Evolutionary conservation across 2,113 vertebrate species (phyloP), one percentile per base, ranked within the genome.

Genomic region (Sturnira hondurensis): DNA sequence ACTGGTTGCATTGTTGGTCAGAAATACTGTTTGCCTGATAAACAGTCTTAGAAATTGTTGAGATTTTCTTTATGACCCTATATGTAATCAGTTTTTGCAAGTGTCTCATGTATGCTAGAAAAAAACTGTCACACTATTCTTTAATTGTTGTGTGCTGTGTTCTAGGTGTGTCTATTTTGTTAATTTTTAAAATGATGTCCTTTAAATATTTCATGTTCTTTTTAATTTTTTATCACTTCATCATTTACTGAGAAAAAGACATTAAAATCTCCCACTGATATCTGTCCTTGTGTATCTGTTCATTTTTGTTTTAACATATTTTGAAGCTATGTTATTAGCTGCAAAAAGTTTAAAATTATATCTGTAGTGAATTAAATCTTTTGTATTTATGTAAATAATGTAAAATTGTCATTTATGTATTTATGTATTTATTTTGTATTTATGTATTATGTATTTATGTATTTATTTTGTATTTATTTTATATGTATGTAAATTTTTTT

Each of bases 181-280:
- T 85, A 70, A 47, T 38, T 54, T 80, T 88, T 74, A 80, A 14
- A 94, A 15, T 68, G 7, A 47, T n/a, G 2, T 67, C 7, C 43
- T 92, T 94, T 33, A 89, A 41, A 52, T 95, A 95, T 31, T 80
- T 24, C 67, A 52, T n/a, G 78, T 74, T 58, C 38, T 90, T 63
- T 70, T 17, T 90, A 63, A 56, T 76, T 58, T 87, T 93, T 84
- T 93, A 76, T 74, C 31, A 68, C 67, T n/a, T 84, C 5, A 58
- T 91, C 36, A 95, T 70, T 96, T 74, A 36, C 43, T 93, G 26
- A 81, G 33, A 80, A 38, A 84, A 8, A 54, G 45, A n/a, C 41
- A 8, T 71, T 89, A 89, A 91, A 77, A 77, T 94, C 16, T 73
- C 43, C 24, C 9, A 20, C 11, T n/a, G 56, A 24, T 89, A 52